Evolutionary conservation across 2,888 invertebrate species (phyloP).

Genomic region (Ceramica pisi): DNA sequence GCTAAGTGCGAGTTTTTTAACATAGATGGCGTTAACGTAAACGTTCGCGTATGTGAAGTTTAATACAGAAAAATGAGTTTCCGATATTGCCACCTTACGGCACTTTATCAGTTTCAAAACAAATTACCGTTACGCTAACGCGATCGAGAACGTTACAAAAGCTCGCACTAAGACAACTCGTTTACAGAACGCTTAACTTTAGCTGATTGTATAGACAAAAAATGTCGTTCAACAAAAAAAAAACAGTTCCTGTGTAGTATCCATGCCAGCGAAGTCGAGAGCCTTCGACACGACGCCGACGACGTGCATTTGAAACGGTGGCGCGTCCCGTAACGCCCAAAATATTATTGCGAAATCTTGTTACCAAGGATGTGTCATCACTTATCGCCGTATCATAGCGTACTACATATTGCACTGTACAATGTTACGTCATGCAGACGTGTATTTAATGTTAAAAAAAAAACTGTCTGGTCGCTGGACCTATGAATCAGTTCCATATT

Average conservation of each 20-base stretch:
- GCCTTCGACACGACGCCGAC: neutral
- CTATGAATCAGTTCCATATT: slow-evolving; percentile 19
- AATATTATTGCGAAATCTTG: slow-evolving; percentile 16
- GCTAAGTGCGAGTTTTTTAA: too few relatives aligned
- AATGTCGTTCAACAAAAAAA: too few relatives aligned
- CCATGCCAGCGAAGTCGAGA: neutral
- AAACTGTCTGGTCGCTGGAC: slow-evolving; percentile 29
- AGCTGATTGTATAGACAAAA: too few relatives aligned
- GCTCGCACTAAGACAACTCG: too few relatives aligned
- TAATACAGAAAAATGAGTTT: too few relatives aligned
- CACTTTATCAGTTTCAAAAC: too few relatives aligned
- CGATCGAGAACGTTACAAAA: too few relatives aligned
- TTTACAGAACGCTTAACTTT: too few relatives aligned
- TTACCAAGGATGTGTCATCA: slow-evolving; percentile 35
- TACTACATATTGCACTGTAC: slow-evolving; percentile 23
- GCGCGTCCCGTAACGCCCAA: slow-evolving; percentile 7
- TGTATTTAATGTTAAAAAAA: slow-evolving; percentile 22
- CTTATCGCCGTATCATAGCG: slow-evolving; percentile 7
- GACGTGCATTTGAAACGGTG: slow-evolving; percentile 38
- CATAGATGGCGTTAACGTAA: too few relatives aligned
- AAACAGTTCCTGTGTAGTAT: neutral
- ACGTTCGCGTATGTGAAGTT: too few relatives aligned
- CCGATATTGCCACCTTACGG: too few relatives aligned
- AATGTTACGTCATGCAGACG: slow-evolving; percentile 46
- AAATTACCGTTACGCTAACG: too few relatives aligned